phyloP scores from a whole-genome alignment of 2,888 invertebrate species.

The Eugnorisma glareosa region DNA sequence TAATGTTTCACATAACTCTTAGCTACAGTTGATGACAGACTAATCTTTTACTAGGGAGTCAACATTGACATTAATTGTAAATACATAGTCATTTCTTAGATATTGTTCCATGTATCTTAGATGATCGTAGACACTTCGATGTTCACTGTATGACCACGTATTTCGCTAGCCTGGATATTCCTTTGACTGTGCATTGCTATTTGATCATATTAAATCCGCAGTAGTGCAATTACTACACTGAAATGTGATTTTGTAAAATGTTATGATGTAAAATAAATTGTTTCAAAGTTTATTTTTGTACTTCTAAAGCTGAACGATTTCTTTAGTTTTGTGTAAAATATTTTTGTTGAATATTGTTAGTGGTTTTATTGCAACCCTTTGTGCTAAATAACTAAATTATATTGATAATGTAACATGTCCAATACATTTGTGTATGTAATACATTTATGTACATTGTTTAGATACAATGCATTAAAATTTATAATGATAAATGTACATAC shows the following conservation, averaged over 20 bases:
- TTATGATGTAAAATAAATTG: slow-evolving; percentile 82
- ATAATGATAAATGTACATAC: slow-evolving; percentile 53
- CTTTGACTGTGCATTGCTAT: slow-evolving; percentile 55
- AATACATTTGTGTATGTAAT: slow-evolving; percentile 57
- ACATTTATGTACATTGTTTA: slow-evolving; percentile 56
- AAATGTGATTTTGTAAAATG: slow-evolving; percentile 78
- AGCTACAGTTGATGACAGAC: slow-evolving; percentile 27
- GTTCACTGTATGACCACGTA: slow-evolving; percentile 45
- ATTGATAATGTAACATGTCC: slow-evolving; percentile 27
- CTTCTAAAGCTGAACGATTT: slow-evolving; percentile 76
- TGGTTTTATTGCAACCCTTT: slow-evolving; percentile 71
- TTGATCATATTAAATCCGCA: slow-evolving; percentile 64
- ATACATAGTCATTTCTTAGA: slow-evolving; percentile 54
- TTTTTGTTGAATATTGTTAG: slow-evolving; percentile 77
- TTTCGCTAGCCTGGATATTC: slow-evolving; percentile 55
- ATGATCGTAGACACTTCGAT: slow-evolving; percentile 26
- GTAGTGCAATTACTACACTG: slow-evolving; percentile 72
- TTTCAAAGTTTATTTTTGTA: slow-evolving; percentile 88
- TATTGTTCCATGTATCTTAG: slow-evolving; percentile 47
- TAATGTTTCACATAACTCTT: slow-evolving; percentile 21
- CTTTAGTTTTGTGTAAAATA: slow-evolving; percentile 77
- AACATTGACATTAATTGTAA: slow-evolving; percentile 49
- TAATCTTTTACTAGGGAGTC: slow-evolving; percentile 12
- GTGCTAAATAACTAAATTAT: slow-evolving; percentile 60
- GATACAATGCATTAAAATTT: slow-evolving; percentile 27